Conservation (phyloP, 92 coral and sea anemone species). For the Hydrozoanthus gracilis region DNA sequence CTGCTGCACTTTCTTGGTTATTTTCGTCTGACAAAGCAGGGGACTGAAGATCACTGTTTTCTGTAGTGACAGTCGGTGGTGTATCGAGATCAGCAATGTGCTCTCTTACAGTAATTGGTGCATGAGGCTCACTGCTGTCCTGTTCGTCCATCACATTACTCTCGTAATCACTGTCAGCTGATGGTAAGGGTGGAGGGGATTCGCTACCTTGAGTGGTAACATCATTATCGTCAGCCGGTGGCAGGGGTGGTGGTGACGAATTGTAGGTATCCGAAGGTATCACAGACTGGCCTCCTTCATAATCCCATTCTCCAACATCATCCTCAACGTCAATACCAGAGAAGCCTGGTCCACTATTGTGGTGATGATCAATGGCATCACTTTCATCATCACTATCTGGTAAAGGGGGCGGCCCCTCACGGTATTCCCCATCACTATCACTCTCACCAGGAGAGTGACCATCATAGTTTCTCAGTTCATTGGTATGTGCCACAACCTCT, state of each 20-base stretch:
- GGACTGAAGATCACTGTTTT: constrained; percentile 14
- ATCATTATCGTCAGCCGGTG: constrained; percentile 34
- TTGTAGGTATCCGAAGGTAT: background rate
- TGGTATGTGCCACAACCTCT: constrained; percentile 90
- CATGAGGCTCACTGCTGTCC: background rate
- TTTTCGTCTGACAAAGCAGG: constrained; percentile 5
- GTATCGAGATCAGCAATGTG: constrained; percentile 3
- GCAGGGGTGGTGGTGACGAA: constrained; percentile 38
- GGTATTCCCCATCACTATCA: constrained; percentile 59
- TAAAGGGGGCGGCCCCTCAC: constrained; percentile 83
- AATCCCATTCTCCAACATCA: constrained; percentile 40
- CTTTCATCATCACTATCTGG: constrained; percentile 75
- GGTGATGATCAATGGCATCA: constrained; percentile 55
- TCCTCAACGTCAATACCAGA: constrained; percentile 33
- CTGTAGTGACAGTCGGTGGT: background rate
- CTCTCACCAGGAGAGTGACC: constrained; percentile 62
- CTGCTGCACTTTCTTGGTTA: background rate
- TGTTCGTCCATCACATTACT: constrained; percentile 36
- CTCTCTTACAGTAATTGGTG: background rate
- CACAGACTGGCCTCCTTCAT: constrained; percentile 4
- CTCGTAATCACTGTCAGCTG: constrained; percentile 36
- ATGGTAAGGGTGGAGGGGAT: constrained; percentile 14
- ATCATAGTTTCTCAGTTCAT: constrained; percentile 70
- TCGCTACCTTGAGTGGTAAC: constrained; percentile 3
- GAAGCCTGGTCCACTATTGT: constrained; percentile 26